Conservation (phyloP, 1,140 invertebrate species). For the Papilio helenus region DNA sequence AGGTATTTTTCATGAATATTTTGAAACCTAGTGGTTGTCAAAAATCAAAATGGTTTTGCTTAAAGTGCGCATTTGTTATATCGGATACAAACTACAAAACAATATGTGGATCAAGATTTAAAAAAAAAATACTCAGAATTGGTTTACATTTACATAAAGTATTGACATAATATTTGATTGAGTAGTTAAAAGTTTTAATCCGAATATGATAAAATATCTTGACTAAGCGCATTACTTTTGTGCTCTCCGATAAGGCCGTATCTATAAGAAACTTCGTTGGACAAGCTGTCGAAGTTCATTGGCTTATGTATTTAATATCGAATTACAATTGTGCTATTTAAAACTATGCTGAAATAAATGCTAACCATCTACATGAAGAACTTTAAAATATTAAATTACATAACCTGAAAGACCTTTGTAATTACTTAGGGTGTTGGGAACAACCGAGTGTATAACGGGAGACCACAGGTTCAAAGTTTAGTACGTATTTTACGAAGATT, state of each 20-base stretch:
- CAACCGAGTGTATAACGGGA: no score
- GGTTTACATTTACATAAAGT: neutral
- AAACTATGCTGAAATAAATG: neutral
- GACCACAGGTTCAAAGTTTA: no score
- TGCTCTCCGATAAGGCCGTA: neutral
- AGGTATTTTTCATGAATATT: neutral
- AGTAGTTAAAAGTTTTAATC: slow-evolving; percentile 9
- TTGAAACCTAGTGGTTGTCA: neutral
- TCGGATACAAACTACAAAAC: neutral
- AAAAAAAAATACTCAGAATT: neutral
- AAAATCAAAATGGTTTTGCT: neutral
- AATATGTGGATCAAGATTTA: neutral
- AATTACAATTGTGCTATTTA: neutral
- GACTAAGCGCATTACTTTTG: slow-evolving; percentile 26
- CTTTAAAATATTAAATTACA: no score
- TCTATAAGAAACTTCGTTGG: neutral
- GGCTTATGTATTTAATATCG: neutral
- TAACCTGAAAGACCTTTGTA: no score
- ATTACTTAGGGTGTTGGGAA: no score
- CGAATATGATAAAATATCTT: slow-evolving; percentile 18
- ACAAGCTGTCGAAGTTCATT: neutral
- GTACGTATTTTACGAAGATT: no score
- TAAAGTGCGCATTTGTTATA: no score
- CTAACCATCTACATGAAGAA: no score
- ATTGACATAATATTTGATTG: slow-evolving; percentile 20